Evolutionary conservation across 2,113 vertebrate species (phyloP).

Genomic region (Cynocephalus volans): DNA sequence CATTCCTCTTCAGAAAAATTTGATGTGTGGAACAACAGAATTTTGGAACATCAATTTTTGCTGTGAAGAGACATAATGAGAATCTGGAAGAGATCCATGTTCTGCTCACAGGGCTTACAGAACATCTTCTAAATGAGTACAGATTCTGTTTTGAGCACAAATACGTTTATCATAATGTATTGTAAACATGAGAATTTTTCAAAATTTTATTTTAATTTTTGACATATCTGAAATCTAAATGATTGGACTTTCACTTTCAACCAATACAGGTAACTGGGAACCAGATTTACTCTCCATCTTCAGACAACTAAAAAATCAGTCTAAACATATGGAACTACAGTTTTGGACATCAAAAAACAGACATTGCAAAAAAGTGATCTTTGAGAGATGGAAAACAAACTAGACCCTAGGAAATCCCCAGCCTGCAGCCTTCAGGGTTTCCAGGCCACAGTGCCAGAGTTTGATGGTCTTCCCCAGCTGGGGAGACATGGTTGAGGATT

Average conservation of each 20-base stretch:
- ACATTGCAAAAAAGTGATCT: not conserved
- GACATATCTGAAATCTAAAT: constrained; percentile 33
- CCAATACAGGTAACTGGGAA: not conserved
- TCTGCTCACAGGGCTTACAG: not conserved
- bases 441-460: not conserved
- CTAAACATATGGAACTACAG: not conserved
- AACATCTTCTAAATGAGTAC: constrained; percentile 51
- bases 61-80: not conserved
- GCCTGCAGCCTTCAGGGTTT: not conserved
- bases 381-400: not conserved
- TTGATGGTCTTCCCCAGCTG: not conserved
- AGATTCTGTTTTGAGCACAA: constrained; percentile 47
- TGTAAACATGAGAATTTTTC: not conserved
- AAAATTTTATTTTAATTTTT: constrained; percentile 53
- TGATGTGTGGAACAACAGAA: constrained; percentile 43
- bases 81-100: not conserved
- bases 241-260: constrained; percentile 12
- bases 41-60: constrained; percentile 23
- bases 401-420: not conserved
- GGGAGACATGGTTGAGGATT: not conserved
- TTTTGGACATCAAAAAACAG: not conserved
- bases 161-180: constrained; percentile 10
- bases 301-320: not conserved
- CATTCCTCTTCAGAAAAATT: constrained; percentile 31
- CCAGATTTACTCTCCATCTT: not conserved